These are phyloP conservation scores for Palythoa grandis DNA, from an alignment of 92 coral and sea anemone genomes.

Conservation along the genomic window DNA sequence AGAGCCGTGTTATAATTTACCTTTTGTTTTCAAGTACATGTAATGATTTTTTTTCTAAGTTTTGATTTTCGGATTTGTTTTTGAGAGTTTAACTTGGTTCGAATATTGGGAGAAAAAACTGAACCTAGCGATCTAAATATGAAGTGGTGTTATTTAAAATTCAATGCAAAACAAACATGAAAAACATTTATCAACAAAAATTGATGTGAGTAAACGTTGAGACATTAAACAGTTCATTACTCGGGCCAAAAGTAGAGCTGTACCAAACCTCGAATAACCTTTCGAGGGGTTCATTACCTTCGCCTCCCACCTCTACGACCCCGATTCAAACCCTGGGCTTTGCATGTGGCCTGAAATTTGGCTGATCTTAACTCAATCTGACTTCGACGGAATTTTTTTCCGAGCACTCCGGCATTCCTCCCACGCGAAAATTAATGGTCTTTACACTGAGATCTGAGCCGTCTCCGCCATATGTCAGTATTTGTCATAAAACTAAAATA, in stretches of 20 bases:
- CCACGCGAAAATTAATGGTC: no score
- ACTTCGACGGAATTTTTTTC: background rate
- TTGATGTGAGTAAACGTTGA: constrained; percentile 4
- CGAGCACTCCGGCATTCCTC: no score
- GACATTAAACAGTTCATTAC: background rate
- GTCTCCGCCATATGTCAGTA: no score
- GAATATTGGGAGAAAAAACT: background rate
- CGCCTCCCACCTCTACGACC: no score
- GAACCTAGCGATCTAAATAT: background rate
- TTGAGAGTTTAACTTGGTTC: background rate
- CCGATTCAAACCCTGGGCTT: no score
- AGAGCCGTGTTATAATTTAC: background rate
- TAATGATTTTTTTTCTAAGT: background rate
- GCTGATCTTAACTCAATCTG: no score
- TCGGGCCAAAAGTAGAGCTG: background rate
- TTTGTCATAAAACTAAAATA: no score
- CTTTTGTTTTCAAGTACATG: background rate
- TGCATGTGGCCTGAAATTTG: no score
- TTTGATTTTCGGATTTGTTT: background rate
- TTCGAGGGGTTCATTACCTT: no score
- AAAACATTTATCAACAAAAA: constrained; percentile 2
- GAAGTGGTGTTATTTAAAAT: background rate
- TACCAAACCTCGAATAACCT: no score
- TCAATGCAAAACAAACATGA: constrained; percentile 26
- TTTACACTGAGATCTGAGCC: no score